A percentile compares a stretch with the other conserved stretches of the same genome.
These are phyloP conservation scores for Sylvicola cinctus DNA, from an alignment of 2,888 invertebrate species.

Conservation along the genomic window DNA sequence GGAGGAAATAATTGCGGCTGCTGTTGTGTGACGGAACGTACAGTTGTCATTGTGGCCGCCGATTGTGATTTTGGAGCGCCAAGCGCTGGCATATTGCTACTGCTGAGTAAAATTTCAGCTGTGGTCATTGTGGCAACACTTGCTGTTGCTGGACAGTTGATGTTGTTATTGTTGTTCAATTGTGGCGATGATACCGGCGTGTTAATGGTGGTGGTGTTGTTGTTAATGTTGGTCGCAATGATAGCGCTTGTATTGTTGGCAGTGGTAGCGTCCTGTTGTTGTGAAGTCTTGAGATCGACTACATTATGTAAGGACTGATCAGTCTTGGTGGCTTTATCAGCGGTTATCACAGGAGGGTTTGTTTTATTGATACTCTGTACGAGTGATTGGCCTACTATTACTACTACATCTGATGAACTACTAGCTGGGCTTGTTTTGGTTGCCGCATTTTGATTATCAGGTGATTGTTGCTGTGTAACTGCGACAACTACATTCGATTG, in stretches of 20 bases:
- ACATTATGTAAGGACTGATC: conserved; percentile 22
- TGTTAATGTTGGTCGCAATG: conserved; percentile 4
- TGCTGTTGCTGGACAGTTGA: conserved; percentile 24
- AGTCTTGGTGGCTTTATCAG: conserved; percentile 52
- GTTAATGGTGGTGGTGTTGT: conserved; percentile 8
- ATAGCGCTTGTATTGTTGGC: conserved; percentile 5
- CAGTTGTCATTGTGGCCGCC: conserved; percentile 1
- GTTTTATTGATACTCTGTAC: conserved; percentile 9
- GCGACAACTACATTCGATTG: neutral
- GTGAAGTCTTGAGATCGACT: conserved; percentile 18
- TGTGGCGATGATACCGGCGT: conserved; percentile 7
- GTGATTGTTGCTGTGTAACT: neutral
- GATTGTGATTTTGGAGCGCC: conserved; percentile 3
- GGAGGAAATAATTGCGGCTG: neutral
- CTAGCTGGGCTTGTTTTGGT: neutral
- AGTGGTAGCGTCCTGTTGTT: conserved; percentile 8
- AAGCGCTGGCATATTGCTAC: neutral
- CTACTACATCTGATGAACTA: too few species aligned
- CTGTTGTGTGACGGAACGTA: neutral
- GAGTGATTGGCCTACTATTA: too few species aligned
- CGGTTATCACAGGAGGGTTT: conserved; percentile 30
- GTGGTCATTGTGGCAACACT: conserved; percentile 35
- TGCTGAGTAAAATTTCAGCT: conserved; percentile 10
- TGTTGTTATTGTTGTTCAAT: conserved; percentile 6
- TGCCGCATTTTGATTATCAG: neutral